A percentile compares a stretch with the other conserved stretches of the same genome.
These are phyloP conservation scores for Drosophila santomea DNA, from an alignment of 1,140 invertebrate genomes.

Conservation along the genomic window DNA sequence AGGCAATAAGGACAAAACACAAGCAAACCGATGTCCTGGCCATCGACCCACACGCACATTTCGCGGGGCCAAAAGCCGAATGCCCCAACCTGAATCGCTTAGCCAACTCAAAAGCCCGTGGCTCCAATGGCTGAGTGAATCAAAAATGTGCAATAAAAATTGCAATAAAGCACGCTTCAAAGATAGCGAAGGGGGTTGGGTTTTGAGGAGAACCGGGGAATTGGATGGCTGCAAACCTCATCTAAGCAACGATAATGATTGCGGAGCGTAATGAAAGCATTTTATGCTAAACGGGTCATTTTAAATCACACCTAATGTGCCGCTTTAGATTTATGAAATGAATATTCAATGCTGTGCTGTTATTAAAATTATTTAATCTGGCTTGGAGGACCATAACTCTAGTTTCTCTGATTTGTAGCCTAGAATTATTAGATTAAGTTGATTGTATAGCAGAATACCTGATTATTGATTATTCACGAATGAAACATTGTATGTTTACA, in stretches of 20 bases:
- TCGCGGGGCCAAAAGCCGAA: slow-evolving; percentile 1
- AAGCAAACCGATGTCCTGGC: slow-evolving; percentile 47
- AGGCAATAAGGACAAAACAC: slow-evolving; percentile 36
- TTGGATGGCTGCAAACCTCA: slow-evolving; percentile 54
- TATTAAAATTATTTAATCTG: slow-evolving; percentile 1
- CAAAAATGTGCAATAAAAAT: slow-evolving; percentile 76
- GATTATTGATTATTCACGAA: no score
- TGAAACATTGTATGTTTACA: no score
- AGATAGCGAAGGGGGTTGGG: slow-evolving; percentile 24
- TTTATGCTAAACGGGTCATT: slow-evolving; percentile 16
- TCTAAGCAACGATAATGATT: slow-evolving; percentile 81
- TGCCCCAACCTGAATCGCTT: slow-evolving; percentile 1
- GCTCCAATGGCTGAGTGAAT: slow-evolving; percentile 53
- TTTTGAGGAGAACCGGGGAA: background rate
- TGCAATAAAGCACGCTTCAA: slow-evolving; percentile 60
- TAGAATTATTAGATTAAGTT: no score
- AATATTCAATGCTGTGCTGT: background rate
- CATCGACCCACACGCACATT: slow-evolving; percentile 36
- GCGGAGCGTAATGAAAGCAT: slow-evolving; percentile 10
- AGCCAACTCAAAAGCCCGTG: slow-evolving; percentile 36
- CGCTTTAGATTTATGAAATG: slow-evolving; percentile 12
- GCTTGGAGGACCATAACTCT: background rate
- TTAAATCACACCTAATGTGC: slow-evolving; percentile 17
- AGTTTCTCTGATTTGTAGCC: no score
- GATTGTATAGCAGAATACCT: no score